These are phyloP conservation scores for Diadegma fenestrale DNA, from an alignment of 2,888 invertebrate genomes.

Conservation along the genomic window DNA sequence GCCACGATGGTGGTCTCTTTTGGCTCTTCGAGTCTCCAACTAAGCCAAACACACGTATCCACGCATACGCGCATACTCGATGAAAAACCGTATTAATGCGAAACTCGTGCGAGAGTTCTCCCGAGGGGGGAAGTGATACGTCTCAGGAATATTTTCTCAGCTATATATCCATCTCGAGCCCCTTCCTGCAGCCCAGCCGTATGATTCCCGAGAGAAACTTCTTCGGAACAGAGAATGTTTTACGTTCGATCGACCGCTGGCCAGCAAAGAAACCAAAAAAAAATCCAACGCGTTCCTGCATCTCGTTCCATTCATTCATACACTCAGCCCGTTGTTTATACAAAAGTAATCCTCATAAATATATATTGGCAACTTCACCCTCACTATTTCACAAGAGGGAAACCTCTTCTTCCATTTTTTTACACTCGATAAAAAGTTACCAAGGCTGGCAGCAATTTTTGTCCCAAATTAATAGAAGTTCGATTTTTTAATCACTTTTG, in stretches of 20 bases:
- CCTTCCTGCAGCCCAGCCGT: constrained; percentile 3
- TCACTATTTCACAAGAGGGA: not conserved
- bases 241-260: constrained; percentile 36
- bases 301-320: constrained; percentile 42
- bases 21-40: constrained; percentile 23
- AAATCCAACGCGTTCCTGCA: constrained; percentile 10
- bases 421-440: not conserved
- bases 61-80: constrained; percentile 24
- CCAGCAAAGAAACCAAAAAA: not conserved
- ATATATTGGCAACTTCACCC: constrained; percentile 16
- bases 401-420: not conserved
- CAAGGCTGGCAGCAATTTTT: not conserved
- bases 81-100: constrained; percentile 69
- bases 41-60: constrained; percentile 19
- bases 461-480: not conserved
- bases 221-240: constrained; percentile 45
- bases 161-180: constrained; percentile 45
- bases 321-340: constrained; percentile 4
- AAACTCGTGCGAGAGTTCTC: constrained; percentile 65
- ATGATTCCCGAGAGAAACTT: constrained; percentile 55
- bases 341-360: constrained; percentile 24
- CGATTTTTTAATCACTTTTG: not conserved
- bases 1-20: constrained; percentile 47
- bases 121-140: constrained; percentile 61
- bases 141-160: constrained; percentile 68